Conservation (phyloP, 2,888 invertebrate species). For the Ochropleura leucogaster region DNA sequence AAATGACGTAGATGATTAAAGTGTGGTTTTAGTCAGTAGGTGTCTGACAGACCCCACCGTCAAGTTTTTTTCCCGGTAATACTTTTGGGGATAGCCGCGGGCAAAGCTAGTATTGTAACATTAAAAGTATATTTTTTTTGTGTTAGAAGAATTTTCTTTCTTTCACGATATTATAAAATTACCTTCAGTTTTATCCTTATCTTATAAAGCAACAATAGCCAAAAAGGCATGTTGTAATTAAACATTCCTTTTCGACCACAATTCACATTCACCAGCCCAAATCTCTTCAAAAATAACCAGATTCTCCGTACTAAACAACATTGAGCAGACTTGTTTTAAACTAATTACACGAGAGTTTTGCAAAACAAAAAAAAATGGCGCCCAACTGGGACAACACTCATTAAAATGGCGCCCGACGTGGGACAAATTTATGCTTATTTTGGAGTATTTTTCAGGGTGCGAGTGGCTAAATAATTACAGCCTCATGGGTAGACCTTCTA, state of each 20-base stretch:
- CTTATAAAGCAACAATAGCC: neutral
- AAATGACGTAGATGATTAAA: too few species aligned
- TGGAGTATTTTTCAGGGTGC: neutral
- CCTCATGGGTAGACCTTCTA: neutral
- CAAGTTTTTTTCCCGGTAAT: neutral
- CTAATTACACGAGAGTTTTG: slow-evolving; percentile 43
- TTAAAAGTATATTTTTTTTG: neutral
- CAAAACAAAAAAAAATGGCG: slow-evolving; percentile 28
- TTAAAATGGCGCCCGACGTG: slow-evolving; percentile 47
- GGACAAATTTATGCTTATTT: slow-evolving; percentile 9
- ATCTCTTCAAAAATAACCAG: slow-evolving; percentile 13
- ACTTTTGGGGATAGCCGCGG: neutral
- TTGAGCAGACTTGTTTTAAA: slow-evolving; percentile 25
- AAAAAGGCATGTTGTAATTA: slow-evolving; percentile 26
- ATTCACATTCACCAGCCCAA: neutral
- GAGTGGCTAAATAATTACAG: neutral
- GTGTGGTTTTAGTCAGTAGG: too few species aligned
- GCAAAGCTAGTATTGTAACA: neutral
- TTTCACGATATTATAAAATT: neutral
- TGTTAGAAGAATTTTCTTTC: neutral
- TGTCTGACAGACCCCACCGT: too few species aligned
- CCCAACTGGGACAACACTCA: slow-evolving; percentile 29
- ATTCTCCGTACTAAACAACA: slow-evolving; percentile 5
- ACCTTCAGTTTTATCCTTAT: neutral
- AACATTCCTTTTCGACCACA: slow-evolving; percentile 10